Conservation (phyloP, 2,113 vertebrate genomes). For the Halcyon senegalensis region DNA sequence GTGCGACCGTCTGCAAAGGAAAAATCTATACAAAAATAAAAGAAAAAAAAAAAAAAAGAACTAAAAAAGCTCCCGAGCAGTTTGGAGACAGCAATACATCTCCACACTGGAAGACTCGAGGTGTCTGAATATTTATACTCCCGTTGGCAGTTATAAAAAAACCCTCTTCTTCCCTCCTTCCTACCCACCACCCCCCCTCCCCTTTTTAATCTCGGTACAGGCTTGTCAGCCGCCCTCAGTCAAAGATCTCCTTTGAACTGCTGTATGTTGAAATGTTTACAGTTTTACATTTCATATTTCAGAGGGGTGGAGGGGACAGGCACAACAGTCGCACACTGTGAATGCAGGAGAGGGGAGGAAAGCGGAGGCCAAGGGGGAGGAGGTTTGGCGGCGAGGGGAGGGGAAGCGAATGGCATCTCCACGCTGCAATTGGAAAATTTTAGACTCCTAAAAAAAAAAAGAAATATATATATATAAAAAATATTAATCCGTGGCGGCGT, state of each 20-base stretch:
- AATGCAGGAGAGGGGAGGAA: slow-evolving; percentile 31
- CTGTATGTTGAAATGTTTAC: slow-evolving; percentile 65
- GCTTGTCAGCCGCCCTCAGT: slow-evolving; percentile 59
- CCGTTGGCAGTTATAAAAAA: slow-evolving; percentile 35
- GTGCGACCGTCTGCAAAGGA: neutral
- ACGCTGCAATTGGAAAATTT: slow-evolving; percentile 44
- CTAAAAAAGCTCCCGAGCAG: neutral
- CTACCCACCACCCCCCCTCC: neutral
- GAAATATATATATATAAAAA: neutral
- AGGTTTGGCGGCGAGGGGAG: neutral
- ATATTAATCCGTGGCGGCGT: neutral
- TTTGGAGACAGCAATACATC: slow-evolving; percentile 4
- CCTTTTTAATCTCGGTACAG: slow-evolving; percentile 50
- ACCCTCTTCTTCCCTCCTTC: slow-evolving; percentile 21
- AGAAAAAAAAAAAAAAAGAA: neutral
- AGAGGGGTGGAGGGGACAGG: slow-evolving; percentile 54
- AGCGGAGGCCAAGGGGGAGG: slow-evolving; percentile 35
- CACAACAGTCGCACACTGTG: slow-evolving; percentile 56
- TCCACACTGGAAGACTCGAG: slow-evolving; percentile 28
- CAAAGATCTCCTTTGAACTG: slow-evolving; percentile 72
- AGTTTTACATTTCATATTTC: slow-evolving; percentile 72
- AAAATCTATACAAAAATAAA: slow-evolving; percentile 1
- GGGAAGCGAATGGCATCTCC: slow-evolving; percentile 34
- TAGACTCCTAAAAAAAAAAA: neutral
- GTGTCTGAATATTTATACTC: slow-evolving; percentile 62